Conservation (phyloP, 2,113 vertebrate species). For the Carlito syrichta region DNA sequence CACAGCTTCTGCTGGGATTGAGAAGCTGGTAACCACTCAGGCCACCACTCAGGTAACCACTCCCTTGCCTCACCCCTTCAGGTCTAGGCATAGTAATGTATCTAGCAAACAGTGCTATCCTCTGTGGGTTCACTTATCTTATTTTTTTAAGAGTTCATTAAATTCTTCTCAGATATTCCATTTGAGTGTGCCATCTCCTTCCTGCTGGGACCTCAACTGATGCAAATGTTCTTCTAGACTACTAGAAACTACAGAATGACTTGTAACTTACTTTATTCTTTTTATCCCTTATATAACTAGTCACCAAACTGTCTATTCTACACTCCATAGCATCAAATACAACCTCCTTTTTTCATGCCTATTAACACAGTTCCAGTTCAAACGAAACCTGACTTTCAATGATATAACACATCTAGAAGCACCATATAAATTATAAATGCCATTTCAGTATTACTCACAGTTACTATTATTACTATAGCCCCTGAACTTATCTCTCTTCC, state of each 20-base stretch:
- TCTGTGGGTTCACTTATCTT: background rate
- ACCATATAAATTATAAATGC: background rate
- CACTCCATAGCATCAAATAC: background rate
- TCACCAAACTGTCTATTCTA: background rate
- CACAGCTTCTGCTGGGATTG: background rate
- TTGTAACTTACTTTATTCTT: background rate
- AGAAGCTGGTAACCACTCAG: background rate
- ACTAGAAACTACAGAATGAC: background rate
- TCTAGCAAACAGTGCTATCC: background rate
- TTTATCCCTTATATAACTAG: background rate
- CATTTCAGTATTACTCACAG: background rate
- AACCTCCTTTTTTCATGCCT: background rate
- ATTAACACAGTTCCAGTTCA: background rate
- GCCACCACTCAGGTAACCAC: background rate
- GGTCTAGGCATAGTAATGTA: fast-evolving
- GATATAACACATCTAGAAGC: background rate
- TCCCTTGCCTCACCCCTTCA: background rate
- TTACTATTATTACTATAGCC: background rate
- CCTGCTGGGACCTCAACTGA: background rate
- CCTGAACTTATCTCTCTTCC: background rate
- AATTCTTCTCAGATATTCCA: background rate
- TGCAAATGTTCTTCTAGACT: background rate
- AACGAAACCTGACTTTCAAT: background rate
- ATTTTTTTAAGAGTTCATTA: no score
- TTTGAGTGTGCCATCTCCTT: background rate